phyloP scores from a whole-genome alignment of 2,113 vertebrate species.

The Callaeas wilsoni region DNA sequence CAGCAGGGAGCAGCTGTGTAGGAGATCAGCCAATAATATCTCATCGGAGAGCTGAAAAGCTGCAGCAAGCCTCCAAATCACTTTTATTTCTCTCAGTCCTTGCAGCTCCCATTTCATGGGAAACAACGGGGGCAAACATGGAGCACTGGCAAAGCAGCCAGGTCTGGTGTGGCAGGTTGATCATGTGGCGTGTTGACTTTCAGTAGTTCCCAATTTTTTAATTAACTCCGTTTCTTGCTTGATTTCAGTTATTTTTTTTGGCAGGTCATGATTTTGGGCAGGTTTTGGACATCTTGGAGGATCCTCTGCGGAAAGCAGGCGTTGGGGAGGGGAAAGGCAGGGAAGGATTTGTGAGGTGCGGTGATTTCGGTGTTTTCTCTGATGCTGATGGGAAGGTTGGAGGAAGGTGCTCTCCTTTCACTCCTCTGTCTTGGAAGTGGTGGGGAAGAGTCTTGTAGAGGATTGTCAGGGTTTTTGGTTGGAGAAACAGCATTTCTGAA shows the following conservation, averaged over 20 bases:
- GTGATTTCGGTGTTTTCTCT: background rate
- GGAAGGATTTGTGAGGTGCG: rapidly evolving
- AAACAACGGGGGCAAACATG: rapidly evolving
- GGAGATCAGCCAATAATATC: background rate
- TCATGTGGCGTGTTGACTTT: rapidly evolving
- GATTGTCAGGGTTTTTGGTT: background rate
- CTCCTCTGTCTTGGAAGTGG: rapidly evolving
- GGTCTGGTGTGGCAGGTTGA: rapidly evolving
- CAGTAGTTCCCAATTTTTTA: background rate
- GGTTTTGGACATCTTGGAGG: background rate
- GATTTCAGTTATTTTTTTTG: background rate
- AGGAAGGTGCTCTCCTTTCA: background rate
- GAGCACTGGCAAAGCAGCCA: rapidly evolving
- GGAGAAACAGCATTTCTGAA: background rate
- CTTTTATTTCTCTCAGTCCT: background rate
- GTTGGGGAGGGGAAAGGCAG: rapidly evolving
- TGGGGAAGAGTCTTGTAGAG: background rate
- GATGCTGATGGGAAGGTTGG: background rate
- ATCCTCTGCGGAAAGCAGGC: background rate
- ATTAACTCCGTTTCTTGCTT: rapidly evolving
- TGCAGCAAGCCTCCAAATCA: background rate
- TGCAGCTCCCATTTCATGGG: background rate
- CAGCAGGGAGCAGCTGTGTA: background rate
- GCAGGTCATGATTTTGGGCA: background rate
- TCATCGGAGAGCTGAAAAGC: background rate